Evolutionary conservation across 2,888 invertebrate genomes (phyloP).

Genomic region (Lasioglossum leucozonium): DNA sequence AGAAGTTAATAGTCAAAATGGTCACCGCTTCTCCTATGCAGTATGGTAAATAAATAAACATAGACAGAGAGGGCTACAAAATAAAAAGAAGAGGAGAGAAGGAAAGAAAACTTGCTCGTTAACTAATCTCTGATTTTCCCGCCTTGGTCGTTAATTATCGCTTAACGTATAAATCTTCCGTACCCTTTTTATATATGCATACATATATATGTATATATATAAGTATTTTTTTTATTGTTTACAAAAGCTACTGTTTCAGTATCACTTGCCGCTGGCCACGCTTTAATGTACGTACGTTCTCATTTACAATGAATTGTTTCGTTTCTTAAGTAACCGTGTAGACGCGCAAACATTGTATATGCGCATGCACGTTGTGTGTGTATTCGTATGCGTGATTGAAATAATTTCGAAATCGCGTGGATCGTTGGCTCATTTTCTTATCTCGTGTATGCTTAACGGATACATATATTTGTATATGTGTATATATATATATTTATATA

Average conservation of each 20-base stretch:
- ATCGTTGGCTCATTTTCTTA: conserved; percentile 30
- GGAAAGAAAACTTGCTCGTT: conserved; percentile 43
- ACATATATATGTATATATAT: conserved; percentile 38
- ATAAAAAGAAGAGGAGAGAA: conserved; percentile 27
- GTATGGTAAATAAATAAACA: conserved; percentile 67
- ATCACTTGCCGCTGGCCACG: conserved; percentile 58
- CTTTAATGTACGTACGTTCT: conserved; percentile 26
- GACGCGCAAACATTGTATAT: neutral
- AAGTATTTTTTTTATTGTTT: conserved; percentile 29
- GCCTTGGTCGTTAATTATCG: conserved; percentile 30
- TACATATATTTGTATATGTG: neutral
- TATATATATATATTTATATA: neutral
- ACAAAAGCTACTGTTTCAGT: conserved; percentile 66
- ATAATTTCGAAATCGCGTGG: conserved; percentile 43
- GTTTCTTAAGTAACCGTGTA: conserved; percentile 53
- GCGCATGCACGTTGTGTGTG: neutral
- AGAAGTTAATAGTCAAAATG: conserved; percentile 63
- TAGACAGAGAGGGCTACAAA: conserved; percentile 42
- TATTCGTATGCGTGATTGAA: conserved; percentile 18
- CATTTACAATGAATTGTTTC: neutral
- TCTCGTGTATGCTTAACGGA: conserved; percentile 35
- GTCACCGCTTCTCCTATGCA: conserved; percentile 47
- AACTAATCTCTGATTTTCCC: conserved; percentile 36
- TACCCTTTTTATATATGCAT: conserved; percentile 44
- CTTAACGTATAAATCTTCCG: conserved; percentile 50